These are phyloP conservation scores for Linyphia triangularis DNA, from an alignment of 2,888 invertebrate species.

Conservation along the genomic window DNA sequence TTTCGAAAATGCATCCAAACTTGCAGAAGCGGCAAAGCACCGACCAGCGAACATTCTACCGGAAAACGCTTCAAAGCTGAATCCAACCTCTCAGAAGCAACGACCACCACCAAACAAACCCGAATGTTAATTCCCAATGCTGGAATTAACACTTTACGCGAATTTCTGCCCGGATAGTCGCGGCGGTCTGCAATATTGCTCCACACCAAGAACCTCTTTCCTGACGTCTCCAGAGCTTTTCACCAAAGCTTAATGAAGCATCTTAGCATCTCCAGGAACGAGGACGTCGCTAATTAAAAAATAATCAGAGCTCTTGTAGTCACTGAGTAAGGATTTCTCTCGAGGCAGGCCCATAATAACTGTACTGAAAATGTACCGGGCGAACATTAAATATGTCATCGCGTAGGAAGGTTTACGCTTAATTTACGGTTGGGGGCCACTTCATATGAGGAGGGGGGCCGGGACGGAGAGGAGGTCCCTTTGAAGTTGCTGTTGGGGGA, in stretches of 20 bases:
- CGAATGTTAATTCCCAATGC: not conserved
- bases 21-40: no score
- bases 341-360: not conserved
- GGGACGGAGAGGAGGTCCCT: not conserved
- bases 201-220: not conserved
- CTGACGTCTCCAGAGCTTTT: not conserved
- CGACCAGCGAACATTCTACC: no score
- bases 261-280: conserved; percentile 5
- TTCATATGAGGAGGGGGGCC: not conserved
- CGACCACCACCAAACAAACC: not conserved
- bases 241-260: conserved; percentile 30
- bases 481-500: not conserved
- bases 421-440: conserved; percentile 25
- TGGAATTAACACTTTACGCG: not conserved
- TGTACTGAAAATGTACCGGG: not conserved
- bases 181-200: no score
- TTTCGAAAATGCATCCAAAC: no score
- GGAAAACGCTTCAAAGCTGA: no score
- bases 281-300: conserved; percentile 47
- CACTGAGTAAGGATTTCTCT: not conserved
- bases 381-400: conserved; percentile 58
- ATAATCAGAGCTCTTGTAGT: conserved; percentile 29
- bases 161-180: no score
- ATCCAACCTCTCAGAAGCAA: not conserved
- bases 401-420: not conserved